These are phyloP conservation scores for Atta colombica DNA, from an alignment of 1,140 invertebrate species.

Conservation along the genomic window DNA sequence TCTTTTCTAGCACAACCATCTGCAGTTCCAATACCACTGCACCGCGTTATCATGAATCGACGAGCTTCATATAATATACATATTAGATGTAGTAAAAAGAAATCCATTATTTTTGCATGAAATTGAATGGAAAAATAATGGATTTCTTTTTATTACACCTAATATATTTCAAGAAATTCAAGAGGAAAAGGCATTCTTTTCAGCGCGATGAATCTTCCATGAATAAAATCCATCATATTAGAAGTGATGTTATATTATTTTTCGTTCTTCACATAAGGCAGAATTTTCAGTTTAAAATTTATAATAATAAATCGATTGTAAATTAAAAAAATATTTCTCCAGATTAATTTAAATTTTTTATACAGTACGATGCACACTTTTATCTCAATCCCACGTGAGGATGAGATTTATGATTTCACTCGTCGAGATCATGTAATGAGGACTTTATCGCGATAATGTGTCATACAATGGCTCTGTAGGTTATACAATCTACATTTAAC, in stretches of 20 bases:
- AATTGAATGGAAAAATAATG: too few relatives aligned
- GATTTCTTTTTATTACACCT: too few relatives aligned
- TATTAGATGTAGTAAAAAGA: too few relatives aligned
- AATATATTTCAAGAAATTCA: constrained; percentile 12
- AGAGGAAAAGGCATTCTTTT: neutral
- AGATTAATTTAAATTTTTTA: neutral
- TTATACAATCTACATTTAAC: neutral
- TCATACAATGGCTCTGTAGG: too few relatives aligned
- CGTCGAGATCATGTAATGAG: neutral
- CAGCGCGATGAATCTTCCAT: neutral
- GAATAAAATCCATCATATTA: neutral
- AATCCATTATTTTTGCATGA: too few relatives aligned
- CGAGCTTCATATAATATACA: neutral
- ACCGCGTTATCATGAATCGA: neutral
- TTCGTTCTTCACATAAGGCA: neutral
- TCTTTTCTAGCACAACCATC: neutral
- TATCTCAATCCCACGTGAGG: neutral
- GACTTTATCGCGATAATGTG: neutral
- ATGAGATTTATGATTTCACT: neutral
- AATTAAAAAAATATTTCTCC: neutral
- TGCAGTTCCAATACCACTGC: neutral
- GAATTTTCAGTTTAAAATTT: neutral
- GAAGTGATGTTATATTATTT: neutral
- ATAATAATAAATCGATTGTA: neutral
- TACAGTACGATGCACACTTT: too few relatives aligned